Percentiles rank a stretch among this genome's conserved stretches.
phyloP scores from a whole-genome alignment of 2,888 invertebrate genomes.

The Cremastobaeus sp. region DNA sequence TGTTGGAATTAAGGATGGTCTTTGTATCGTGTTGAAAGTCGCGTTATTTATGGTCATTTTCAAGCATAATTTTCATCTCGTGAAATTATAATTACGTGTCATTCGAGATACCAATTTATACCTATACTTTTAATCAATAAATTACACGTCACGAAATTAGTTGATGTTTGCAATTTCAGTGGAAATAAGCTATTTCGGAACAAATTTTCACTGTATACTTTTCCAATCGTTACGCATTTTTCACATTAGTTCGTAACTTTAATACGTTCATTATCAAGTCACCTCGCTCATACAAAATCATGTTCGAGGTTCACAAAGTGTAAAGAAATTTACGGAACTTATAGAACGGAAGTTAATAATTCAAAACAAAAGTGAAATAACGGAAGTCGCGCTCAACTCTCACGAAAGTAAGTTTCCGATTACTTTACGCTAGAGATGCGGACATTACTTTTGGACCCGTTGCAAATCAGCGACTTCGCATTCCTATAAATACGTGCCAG shows the following conservation, averaged over 20 bases:
- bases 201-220: too few species aligned
- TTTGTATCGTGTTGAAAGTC: neutral
- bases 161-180: too few species aligned
- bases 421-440: conserved; percentile 46
- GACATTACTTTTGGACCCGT: conserved; percentile 50
- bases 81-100: too few species aligned
- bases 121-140: too few species aligned
- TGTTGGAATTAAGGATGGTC: conserved; percentile 10
- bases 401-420: conserved; percentile 54
- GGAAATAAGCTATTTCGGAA: too few species aligned
- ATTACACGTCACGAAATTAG: too few species aligned
- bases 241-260: neutral
- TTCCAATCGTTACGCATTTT: too few species aligned
- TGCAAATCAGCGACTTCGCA: conserved; percentile 42
- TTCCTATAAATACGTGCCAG: conserved; percentile 52
- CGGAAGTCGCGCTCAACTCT: conserved; percentile 23
- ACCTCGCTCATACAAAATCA: conserved; percentile 1
- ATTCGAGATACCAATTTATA: too few species aligned
- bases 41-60: conserved; percentile 17
- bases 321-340: conserved; percentile 23
- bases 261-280: conserved; percentile 4
- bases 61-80: too few species aligned
- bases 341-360: conserved; percentile 32
- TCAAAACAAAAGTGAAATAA: conserved; percentile 41
- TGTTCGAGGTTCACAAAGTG: conserved; percentile 19